Conservation (phyloP, 2,797 vertebrate species). For the Erethizon dorsatum region DNA sequence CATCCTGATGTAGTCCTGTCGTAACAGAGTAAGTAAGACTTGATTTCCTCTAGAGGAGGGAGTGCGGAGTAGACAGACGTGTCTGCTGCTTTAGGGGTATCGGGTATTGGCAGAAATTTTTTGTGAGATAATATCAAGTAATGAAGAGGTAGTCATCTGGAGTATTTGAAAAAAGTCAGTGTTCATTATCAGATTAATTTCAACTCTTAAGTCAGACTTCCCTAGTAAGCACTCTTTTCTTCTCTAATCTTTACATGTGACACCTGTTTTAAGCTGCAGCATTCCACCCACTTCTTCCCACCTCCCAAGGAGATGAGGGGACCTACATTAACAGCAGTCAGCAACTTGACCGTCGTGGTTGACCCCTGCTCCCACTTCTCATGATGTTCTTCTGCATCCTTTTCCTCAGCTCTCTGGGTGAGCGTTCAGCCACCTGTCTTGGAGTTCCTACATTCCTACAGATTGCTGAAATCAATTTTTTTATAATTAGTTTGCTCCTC, state of each 20-base stretch:
- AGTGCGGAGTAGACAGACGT: neutral
- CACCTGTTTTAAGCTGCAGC: conserved; percentile 22
- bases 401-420: conserved; percentile 37
- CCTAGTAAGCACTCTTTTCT: conserved; percentile 1
- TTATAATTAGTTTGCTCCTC: conserved; percentile 67
- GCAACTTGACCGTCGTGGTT: neutral
- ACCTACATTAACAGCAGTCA: neutral
- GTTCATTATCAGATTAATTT: conserved; percentile 41
- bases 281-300: neutral
- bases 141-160: neutral
- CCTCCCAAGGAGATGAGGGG: neutral
- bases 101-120: neutral
- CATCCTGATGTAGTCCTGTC: neutral
- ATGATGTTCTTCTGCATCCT: neutral
- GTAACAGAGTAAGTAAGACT: neutral
- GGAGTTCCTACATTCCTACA: conserved; percentile 55
- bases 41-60: neutral
- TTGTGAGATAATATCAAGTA: conserved; percentile 7
- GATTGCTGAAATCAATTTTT: conserved; percentile 68
- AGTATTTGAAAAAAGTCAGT: neutral
- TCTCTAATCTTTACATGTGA: neutral
- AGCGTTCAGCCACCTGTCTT: conserved; percentile 38
- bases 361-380: neutral
- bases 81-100: neutral
- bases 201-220: conserved; percentile 10